Evolutionary conservation across 2,888 invertebrate genomes (phyloP), one percentile per base, ranked within the genome.

Genomic region (Drosophila incognita): DNA sequence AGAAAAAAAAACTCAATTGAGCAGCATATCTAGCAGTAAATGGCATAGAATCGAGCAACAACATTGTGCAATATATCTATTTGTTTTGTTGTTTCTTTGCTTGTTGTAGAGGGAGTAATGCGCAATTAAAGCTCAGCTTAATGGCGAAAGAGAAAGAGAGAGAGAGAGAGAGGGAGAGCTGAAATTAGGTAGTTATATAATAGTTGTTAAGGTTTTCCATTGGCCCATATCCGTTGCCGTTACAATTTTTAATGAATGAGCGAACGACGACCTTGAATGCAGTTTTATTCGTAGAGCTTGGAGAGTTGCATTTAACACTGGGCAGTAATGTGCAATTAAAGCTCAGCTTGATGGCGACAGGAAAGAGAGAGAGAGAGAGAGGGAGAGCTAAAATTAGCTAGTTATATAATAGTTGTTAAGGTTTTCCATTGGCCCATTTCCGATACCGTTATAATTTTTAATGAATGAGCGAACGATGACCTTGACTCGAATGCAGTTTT

Each of bases 401-500:
- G 53, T 76, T 74, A 69, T 78, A 60, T 60, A 74, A 69, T 53
- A 52, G n/a, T 42, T 42, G 13, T 18, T 62, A 18, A 52, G 57
- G 40, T 67, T 67, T 46, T 42, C 49, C 24, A 27, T 35, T 51
- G 24, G 42, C 48, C 40, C 33, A 51, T 53, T 48, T 69, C 66
- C 66, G 71, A 66, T 71, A 38, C 53, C 57, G 61, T 31, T 60
- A 54, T 35, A 29, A 54, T 46, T 48, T 54, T 60, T 48, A 81
- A 78, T 82, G 78, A 76, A 69, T 77, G 73, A 65, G 58, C 35
- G 29, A 51, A 53, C 42, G 46, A 56, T 42, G 86, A 61, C 88
- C 85, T 86, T 85, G 86, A 70, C 86, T 83, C 53, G 15, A 76
- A 80, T 86, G 62, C 78, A 80, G 66, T 74, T 80, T 70, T 51